A percentile compares a stretch with the other conserved stretches of the same genome.
Evolutionary conservation across 1,140 invertebrate genomes (phyloP).

Genomic region (Asbolus verrucosus): DNA sequence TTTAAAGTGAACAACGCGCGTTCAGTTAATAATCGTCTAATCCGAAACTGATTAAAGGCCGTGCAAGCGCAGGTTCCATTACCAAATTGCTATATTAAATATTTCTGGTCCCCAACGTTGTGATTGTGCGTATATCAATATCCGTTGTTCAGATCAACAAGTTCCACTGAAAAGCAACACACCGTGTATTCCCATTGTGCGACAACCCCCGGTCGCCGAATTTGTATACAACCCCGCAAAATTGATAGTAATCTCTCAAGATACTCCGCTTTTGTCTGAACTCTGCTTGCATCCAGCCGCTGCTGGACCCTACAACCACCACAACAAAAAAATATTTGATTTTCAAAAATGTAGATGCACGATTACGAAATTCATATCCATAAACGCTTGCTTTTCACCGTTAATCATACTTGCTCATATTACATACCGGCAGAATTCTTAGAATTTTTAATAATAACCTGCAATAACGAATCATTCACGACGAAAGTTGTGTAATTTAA

Average conservation of each 20-base stretch:
- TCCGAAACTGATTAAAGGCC: slow-evolving; percentile 57
- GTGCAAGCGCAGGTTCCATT: slow-evolving; percentile 53
- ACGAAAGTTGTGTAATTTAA: no score
- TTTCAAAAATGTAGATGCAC: no score
- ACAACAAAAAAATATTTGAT: no score
- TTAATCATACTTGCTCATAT: no score
- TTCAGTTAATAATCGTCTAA: slow-evolving; percentile 48
- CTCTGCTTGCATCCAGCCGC: background rate
- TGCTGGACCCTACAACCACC: no score
- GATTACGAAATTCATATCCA: no score
- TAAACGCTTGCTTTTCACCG: no score
- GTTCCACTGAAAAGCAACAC: slow-evolving; percentile 58
- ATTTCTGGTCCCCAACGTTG: slow-evolving; percentile 51
- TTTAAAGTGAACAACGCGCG: slow-evolving; percentile 40
- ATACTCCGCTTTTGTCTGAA: background rate
- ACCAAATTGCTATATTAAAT: slow-evolving; percentile 61
- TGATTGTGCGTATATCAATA: slow-evolving; percentile 53
- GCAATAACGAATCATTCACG: no score
- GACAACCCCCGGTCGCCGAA: slow-evolving; percentile 48
- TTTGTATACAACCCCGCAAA: slow-evolving; percentile 60
- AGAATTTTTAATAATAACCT: no score
- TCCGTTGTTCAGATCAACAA: slow-evolving; percentile 63
- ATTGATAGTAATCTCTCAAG: slow-evolving; percentile 54
- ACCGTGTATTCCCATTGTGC: slow-evolving; percentile 55
- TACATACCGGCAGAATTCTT: no score